Conservation (phyloP, 2,888 invertebrate genomes). For the Malachius bipustulatus region DNA sequence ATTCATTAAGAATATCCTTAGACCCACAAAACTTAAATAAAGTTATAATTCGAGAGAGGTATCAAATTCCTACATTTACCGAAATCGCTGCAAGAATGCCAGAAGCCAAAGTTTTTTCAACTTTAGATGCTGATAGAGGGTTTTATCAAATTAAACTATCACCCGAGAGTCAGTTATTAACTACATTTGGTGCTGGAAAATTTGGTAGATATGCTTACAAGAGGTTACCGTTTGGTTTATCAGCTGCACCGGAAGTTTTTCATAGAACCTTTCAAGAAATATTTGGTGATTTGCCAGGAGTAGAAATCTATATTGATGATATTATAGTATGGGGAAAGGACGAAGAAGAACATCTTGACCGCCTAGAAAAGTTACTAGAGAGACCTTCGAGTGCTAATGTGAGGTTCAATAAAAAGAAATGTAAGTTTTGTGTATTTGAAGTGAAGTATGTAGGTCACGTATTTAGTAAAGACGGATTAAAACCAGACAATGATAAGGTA, state of each 20-base stretch:
- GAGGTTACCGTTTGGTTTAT: slow-evolving; percentile 9
- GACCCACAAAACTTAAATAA: slow-evolving; percentile 7
- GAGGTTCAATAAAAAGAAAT: slow-evolving; percentile 20
- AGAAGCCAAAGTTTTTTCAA: slow-evolving; percentile 2
- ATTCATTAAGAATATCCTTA: slow-evolving; percentile 6
- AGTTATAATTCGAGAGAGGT: slow-evolving; percentile 6
- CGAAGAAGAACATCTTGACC: slow-evolving; percentile 1
- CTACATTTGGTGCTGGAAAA: slow-evolving; percentile 4
- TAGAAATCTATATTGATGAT: slow-evolving; percentile 23
- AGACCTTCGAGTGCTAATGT: slow-evolving; percentile 13
- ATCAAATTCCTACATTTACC: slow-evolving; percentile 8
- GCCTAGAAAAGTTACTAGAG: not conserved
- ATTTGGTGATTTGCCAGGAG: slow-evolving; percentile 4
- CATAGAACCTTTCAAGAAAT: slow-evolving; percentile 1
- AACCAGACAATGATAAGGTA: slow-evolving; percentile 11
- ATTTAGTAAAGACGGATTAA: slow-evolving; percentile 18
- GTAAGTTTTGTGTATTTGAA: slow-evolving; percentile 16
- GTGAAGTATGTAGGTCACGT: slow-evolving; percentile 22
- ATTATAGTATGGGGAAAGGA: not conserved
- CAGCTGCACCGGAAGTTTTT: slow-evolving; percentile 9
- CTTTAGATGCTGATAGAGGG: slow-evolving; percentile 5
- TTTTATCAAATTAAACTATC: slow-evolving; percentile 5
- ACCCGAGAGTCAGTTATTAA: not conserved
- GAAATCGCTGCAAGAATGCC: slow-evolving; percentile 6
- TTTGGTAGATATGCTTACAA: slow-evolving; percentile 6